Base-by-base conservation (phyloP, 2,113 vertebrate species). In the Cyanoliseus patagonus region DNA sequence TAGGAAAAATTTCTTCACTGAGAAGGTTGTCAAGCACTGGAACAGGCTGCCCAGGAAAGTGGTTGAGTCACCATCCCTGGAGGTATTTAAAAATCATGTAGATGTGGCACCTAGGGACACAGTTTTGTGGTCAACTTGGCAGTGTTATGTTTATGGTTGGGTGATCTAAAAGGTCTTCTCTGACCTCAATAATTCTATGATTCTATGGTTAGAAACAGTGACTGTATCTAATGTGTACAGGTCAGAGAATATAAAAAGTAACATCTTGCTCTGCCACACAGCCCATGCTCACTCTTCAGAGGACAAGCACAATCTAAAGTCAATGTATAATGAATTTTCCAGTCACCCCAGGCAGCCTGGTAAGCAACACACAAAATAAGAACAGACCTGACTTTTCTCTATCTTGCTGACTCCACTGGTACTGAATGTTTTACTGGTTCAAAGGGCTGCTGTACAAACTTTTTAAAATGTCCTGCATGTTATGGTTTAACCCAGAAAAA, bases 301-400 rank as follows among this genome's bases (percentile, higher is more conserved):
- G 7, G 33, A 94, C 90, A 67, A 44, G 20, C 18, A 68, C 52
- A 78, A 76, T 57, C 67, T 83, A 39, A 95, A 86, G 76, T 86
- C 89, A 82, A 89, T 68, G 41, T 61, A 61, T 69, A 92, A 72
- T 41, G 51, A 90, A 94, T 81, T 92, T 95, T 84, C 44, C 44
- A 64, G 33, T 39, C 62, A 39, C 10, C 39, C 33, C 22, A 79
- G 39, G 57, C 35, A 88, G 44, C 7, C 33, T 79, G 55, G 46
- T 35, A 84, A 83, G 83, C 52, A 88, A 49, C 31, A 46, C 19
- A 81, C 42, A 91, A 68, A 91, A 42, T 39, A 88, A 46, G 42
- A 91, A 55, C 41, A 86, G 46, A 67, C 4, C 47, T 83, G 35
- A 75, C 11, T 78, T 23, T 70, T 19, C 57, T 30, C 7, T 18